These are phyloP conservation scores for Cheiracanthium punctorium DNA, from an alignment of 2,888 invertebrate species.

Conservation along the genomic window DNA sequence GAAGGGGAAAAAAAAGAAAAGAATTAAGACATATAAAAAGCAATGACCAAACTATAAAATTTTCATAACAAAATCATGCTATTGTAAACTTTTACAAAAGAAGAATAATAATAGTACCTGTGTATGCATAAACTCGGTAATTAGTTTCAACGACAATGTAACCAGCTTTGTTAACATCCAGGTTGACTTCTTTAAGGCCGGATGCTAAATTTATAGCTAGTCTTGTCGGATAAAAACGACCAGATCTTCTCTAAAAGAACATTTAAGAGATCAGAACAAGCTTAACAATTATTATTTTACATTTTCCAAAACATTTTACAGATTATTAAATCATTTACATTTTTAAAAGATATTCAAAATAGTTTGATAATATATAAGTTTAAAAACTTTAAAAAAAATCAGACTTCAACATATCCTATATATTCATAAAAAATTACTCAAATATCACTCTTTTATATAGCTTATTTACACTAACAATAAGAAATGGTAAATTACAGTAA, in stretches of 20 bases:
- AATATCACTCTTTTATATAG: no score
- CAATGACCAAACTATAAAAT: background rate
- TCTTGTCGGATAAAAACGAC: slow-evolving; percentile 95
- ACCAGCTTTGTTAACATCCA: slow-evolving; percentile 67
- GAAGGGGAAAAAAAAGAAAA: slow-evolving; percentile 56
- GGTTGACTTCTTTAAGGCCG: slow-evolving; percentile 78
- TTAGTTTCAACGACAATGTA: slow-evolving; percentile 98
- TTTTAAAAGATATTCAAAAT: no score
- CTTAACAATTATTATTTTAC: no score
- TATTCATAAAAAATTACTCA: no score
- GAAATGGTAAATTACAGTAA: no score
- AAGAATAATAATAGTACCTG: slow-evolving; percentile 76
- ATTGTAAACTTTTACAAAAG: background rate
- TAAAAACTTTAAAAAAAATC: no score
- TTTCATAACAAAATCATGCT: background rate
- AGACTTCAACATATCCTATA: no score
- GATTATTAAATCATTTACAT: no score
- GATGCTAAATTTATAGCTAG: slow-evolving; percentile 90
- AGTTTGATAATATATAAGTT: no score
- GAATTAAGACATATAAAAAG: background rate
- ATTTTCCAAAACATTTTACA: no score
- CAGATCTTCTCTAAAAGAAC: slow-evolving; percentile 86
- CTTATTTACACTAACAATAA: no score
- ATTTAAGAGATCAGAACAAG: no score
- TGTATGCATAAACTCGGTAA: slow-evolving; percentile 96